Conservation (phyloP, 2,888 invertebrate genomes). For the Tipula unca region DNA sequence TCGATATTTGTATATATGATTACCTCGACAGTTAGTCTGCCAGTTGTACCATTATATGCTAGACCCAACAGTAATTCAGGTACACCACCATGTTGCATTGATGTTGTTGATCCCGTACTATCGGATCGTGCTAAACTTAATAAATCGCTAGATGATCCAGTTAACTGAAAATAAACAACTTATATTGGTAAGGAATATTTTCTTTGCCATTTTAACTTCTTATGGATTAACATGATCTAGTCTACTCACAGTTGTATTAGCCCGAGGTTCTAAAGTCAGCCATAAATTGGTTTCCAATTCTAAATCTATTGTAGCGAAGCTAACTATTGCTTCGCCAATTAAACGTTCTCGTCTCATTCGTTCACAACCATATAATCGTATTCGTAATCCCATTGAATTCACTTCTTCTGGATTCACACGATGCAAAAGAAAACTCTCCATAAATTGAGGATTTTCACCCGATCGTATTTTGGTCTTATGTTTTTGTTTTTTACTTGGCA, state of each 20-base stretch:
- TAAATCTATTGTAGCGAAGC: slow-evolving; percentile 81
- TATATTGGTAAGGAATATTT: too few relatives aligned
- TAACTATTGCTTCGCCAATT: slow-evolving; percentile 83
- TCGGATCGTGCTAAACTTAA: slow-evolving; percentile 82
- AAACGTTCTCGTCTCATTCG: slow-evolving; percentile 86
- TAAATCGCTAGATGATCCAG: slow-evolving; percentile 52
- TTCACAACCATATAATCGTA: slow-evolving; percentile 87
- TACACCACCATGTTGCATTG: slow-evolving; percentile 81
- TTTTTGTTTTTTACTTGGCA: slow-evolving; percentile 89
- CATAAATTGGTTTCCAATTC: slow-evolving; percentile 86
- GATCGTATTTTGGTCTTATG: slow-evolving; percentile 89
- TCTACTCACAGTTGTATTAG: slow-evolving; percentile 46
- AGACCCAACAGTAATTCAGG: slow-evolving; percentile 83
- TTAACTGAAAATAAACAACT: slow-evolving; percentile 36
- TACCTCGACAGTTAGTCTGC: slow-evolving; percentile 85
- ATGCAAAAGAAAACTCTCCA: slow-evolving; percentile 83
- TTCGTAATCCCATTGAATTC: slow-evolving; percentile 80
- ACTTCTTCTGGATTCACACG: slow-evolving; percentile 93
- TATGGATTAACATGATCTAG: too few relatives aligned
- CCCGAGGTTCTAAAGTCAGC: slow-evolving; percentile 73
- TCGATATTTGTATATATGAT: too few relatives aligned
- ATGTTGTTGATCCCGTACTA: slow-evolving; percentile 89
- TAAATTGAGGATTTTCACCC: slow-evolving; percentile 84
- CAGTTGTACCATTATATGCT: slow-evolving; percentile 88
- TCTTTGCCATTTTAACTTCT: too few relatives aligned